A percentile compares a stretch with the other conserved stretches of the same genome.
phyloP scores from a whole-genome alignment of 2,888 invertebrate genomes.

The Ptilodon capucinus region DNA sequence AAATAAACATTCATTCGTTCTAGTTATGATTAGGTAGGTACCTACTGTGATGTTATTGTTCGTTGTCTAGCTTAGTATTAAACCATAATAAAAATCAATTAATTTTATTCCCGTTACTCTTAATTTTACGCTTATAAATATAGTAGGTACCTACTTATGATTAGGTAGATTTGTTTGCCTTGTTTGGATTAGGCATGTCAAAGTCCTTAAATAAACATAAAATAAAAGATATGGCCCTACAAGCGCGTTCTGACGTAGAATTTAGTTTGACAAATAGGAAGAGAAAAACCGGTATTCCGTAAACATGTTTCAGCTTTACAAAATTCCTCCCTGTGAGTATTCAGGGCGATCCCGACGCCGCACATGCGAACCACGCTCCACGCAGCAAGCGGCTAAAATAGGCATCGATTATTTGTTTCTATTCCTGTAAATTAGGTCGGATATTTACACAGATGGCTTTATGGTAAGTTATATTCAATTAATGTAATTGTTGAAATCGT shows the following conservation, averaged over 20 bases:
- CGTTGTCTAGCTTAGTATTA: not conserved
- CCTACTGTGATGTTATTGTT: not conserved
- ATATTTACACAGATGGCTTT: conserved; percentile 18
- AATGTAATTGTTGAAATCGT: not conserved
- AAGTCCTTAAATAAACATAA: no score
- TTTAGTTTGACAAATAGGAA: no score
- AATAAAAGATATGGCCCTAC: no score
- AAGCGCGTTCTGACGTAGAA: no score
- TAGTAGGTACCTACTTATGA: no score
- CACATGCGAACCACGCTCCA: conserved; percentile 65
- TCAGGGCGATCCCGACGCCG: conserved; percentile 57
- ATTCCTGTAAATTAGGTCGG: conserved; percentile 58
- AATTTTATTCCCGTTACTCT: not conserved
- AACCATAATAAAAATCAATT: not conserved
- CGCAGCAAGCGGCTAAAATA: conserved; percentile 57
- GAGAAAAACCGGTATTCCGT: no score
- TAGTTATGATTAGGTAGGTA: not conserved
- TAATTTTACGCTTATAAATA: no score
- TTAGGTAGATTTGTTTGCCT: no score
- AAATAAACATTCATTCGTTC: not conserved
- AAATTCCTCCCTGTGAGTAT: conserved; percentile 45
- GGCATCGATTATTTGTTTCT: conserved; percentile 69
- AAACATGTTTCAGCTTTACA: not conserved
- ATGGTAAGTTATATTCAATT: conserved; percentile 8
- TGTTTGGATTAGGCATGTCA: no score